Evolutionary conservation across 2,113 vertebrate species (phyloP), one percentile per base, ranked within the genome.

Genomic region (Chionis minor): DNA sequence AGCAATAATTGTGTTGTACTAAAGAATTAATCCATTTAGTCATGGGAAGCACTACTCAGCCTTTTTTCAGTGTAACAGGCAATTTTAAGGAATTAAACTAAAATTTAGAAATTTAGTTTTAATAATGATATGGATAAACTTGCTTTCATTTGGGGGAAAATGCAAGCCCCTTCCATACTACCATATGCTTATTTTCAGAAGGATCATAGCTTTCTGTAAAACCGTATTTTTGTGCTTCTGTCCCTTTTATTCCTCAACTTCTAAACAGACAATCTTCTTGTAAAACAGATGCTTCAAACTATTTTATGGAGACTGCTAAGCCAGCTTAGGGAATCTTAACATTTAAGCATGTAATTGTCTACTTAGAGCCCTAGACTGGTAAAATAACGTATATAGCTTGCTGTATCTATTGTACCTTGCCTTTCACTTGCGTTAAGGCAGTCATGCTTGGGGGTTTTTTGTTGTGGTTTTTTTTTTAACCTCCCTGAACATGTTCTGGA

Each of bases 1-100:
- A 97, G 97, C 97, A 95, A 97, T 97, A 97, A 98, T 98, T 98
- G 98, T 98, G 97, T 97, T 95, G 96, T 97, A 97, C 97, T 98
- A 97, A 98, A 97, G 98, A 98, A 98, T 98, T 98, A 98, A 98
- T 98, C 98, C 98, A 98, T 95, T 98, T 98, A 98, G 98, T 98
- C 98, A 98, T 98, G 98, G 98, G 98, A 98, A 98, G 96, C 92
- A 86, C 97, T 96, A 71, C 97, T 97, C 97, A 97, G 96, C 86
- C 86, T 94, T 97, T 97, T 97, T 96, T 62, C 89, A 74, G 69
- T 89, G 88, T 91, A 97, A 92, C 66, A 77, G 65, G 49, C 92
- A 92, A 85, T 95, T 97, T 97, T 69, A 97, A 94, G 86, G 96
- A 95, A 92, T 85, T 95, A 71, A 74, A 38, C 38, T 38, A 38